Percentiles rank a stretch among this genome's conserved stretches.
Evolutionary conservation across 2,888 invertebrate species (phyloP).

Genomic region (Hartigia nigra): DNA sequence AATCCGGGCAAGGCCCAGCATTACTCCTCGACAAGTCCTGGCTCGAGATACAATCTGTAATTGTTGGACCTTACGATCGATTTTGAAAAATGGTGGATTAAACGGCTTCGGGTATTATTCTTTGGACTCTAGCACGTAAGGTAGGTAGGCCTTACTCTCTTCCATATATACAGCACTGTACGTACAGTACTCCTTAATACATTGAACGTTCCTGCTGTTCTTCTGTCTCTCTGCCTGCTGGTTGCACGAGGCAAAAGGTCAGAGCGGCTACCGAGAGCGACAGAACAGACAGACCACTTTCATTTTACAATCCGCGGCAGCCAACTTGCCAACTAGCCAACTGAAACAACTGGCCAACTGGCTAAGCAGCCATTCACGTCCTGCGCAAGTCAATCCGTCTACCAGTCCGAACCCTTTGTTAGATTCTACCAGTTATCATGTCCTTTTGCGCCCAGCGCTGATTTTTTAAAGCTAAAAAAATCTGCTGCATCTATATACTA

Average conservation of each 20-base stretch:
- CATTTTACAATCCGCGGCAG: conserved; percentile 44
- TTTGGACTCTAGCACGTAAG: not conserved
- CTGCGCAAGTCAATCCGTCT: not conserved
- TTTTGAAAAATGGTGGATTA: conserved; percentile 30
- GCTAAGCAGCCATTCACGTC: conserved; percentile 10
- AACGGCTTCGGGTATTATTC: conserved; percentile 26
- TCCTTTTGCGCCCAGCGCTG: not conserved
- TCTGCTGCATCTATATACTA: not conserved
- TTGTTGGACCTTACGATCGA: conserved; percentile 39
- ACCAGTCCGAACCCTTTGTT: not conserved
- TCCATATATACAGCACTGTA: not conserved
- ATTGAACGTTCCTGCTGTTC: not conserved
- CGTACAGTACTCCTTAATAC: not conserved
- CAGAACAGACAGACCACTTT: conserved; percentile 40
- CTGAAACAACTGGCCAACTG: not conserved
- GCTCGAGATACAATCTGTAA: conserved; percentile 50
- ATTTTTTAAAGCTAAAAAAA: not conserved
- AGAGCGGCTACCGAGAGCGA: conserved; percentile 37
- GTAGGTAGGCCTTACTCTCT: not conserved
- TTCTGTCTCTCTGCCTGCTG: conserved; percentile 5
- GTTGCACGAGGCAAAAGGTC: conserved; percentile 45
- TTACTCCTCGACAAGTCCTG: conserved; percentile 14
- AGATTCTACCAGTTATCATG: not conserved
- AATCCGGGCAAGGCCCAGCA: not conserved
- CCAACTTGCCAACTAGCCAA: conserved; percentile 3